phyloP scores from a whole-genome alignment of 2,113 vertebrate species.

The Apaloderma vittatum region DNA sequence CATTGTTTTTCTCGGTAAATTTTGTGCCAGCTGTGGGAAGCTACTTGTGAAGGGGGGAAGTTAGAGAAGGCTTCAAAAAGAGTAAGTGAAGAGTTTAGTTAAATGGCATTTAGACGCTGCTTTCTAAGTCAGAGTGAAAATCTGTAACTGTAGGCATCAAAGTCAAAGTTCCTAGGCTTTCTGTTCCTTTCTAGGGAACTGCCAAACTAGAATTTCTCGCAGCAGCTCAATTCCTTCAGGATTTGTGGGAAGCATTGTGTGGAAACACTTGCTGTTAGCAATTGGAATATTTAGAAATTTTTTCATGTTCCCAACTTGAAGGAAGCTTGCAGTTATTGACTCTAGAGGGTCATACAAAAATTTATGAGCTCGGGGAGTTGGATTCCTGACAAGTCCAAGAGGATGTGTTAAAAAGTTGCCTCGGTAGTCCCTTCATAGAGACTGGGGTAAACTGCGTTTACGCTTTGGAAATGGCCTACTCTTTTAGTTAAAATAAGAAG shows the following conservation, averaged over 20 bases:
- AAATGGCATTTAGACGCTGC: not conserved
- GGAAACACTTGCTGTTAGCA: not conserved
- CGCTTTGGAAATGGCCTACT: not conserved
- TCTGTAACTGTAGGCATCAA: not conserved
- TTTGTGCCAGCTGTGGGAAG: not conserved
- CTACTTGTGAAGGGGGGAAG: not conserved
- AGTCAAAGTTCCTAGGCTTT: conserved; percentile 18
- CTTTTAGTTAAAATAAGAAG: not conserved
- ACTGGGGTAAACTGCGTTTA: not conserved
- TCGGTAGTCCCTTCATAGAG: not conserved
- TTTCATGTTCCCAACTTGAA: not conserved
- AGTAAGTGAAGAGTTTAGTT: not conserved
- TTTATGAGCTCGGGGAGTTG: not conserved
- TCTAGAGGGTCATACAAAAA: not conserved
- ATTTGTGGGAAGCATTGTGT: not conserved
- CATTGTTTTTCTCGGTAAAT: conserved; percentile 16
- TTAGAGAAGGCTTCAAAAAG: not conserved
- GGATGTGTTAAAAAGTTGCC: not conserved
- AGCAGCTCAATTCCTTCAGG: not conserved
- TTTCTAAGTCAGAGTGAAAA: not conserved
- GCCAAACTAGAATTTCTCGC: not conserved
- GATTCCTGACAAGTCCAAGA: not conserved
- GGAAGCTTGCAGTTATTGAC: not conserved
- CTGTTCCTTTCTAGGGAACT: not conserved
- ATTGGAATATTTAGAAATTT: not conserved